Evolutionary conservation across 2,113 vertebrate species (phyloP).

Genomic region (Zosterops lateralis): DNA sequence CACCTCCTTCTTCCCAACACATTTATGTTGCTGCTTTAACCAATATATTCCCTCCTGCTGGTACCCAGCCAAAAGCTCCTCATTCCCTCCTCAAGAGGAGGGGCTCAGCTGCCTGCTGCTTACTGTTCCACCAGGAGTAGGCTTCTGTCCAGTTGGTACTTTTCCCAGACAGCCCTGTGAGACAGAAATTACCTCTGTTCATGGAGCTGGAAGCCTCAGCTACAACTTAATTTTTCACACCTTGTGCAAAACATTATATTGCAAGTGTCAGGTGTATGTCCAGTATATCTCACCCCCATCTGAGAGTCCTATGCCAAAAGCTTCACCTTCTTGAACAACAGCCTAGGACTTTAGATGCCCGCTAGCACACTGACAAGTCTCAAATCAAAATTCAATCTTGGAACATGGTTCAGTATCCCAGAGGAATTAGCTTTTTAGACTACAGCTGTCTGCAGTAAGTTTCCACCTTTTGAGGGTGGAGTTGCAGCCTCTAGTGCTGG

Average conservation of each 20-base stretch:
- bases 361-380: background rate
- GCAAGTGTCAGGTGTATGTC: background rate
- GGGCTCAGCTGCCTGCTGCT: background rate
- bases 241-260: background rate
- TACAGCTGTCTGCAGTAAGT: background rate
- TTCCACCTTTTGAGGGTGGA: background rate
- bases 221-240: background rate
- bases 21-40: background rate
- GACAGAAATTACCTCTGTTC: background rate
- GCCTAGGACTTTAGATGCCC: background rate
- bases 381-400: slow-evolving; percentile 8
- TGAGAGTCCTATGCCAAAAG: background rate
- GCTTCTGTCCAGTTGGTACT: background rate
- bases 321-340: background rate
- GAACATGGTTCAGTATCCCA: background rate
- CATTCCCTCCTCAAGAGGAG: background rate
- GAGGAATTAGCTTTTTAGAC: background rate
- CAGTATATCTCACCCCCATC: background rate
- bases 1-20: slow-evolving; percentile 44
- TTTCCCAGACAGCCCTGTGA: background rate
- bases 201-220: background rate
- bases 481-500: background rate
- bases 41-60: slow-evolving; percentile 6
- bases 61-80: slow-evolving; percentile 16
- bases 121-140: background rate